Conservation (phyloP, 2,888 invertebrate species). For the Nysson spinosus region DNA sequence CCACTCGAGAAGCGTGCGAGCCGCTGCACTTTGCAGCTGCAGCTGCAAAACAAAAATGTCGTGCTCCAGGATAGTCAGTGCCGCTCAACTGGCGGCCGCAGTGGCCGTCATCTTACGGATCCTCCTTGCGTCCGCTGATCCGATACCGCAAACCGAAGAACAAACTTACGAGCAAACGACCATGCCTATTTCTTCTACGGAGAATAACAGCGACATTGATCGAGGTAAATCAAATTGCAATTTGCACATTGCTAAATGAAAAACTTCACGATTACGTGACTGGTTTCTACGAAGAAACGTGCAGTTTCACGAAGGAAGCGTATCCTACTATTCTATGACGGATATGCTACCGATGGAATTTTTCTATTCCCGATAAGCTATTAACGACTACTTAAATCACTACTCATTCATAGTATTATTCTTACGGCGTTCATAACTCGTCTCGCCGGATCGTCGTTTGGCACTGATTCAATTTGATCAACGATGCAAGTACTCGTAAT, state of each 20-base stretch:
- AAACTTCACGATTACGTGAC: no score
- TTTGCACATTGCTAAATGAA: not conserved
- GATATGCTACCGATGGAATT: no score
- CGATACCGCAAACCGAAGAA: constrained; percentile 48
- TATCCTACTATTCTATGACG: no score
- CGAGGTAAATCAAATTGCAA: constrained; percentile 61
- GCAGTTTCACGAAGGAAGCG: no score
- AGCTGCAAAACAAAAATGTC: constrained; percentile 66
- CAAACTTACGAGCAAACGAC: constrained; percentile 54
- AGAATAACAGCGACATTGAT: constrained; percentile 62
- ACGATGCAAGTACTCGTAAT: no score
- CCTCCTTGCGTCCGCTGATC: constrained; percentile 42
- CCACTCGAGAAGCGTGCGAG: constrained; percentile 21
- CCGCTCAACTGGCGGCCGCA: constrained; percentile 56
- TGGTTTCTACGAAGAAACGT: no score
- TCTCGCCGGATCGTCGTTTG: no score
- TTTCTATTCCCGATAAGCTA: no score
- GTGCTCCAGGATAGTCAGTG: constrained; percentile 64
- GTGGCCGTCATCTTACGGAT: constrained; percentile 54
- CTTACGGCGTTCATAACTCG: no score
- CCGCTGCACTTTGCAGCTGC: constrained; percentile 46
- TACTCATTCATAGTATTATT: no score
- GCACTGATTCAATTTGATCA: no score
- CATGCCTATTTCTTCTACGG: constrained; percentile 51
- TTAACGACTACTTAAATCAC: no score